Evolutionary conservation across 2,888 invertebrate species (phyloP).

Genomic region (Hecatera dysodea): DNA sequence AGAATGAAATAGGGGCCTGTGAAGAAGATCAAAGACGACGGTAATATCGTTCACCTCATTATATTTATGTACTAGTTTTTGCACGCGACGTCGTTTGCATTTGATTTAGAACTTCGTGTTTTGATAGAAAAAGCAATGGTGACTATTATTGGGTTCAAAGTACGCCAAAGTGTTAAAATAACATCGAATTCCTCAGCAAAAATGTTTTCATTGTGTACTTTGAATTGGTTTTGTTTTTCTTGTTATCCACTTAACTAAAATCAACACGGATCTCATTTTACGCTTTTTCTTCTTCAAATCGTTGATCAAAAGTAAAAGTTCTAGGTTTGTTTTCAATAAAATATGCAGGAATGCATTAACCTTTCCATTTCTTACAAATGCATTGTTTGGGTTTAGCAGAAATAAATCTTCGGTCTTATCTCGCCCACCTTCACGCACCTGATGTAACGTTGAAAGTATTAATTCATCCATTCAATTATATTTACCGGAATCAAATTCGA

Average conservation of each 20-base stretch:
- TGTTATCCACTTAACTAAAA: slow-evolving; percentile 14
- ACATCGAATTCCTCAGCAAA: slow-evolving; percentile 9
- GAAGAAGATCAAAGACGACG: slow-evolving; percentile 46
- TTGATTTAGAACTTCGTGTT: slow-evolving; percentile 38
- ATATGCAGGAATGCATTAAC: slow-evolving; percentile 44
- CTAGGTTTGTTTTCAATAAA: slow-evolving; percentile 19
- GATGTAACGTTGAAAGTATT: slow-evolving; percentile 66
- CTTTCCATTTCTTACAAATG: slow-evolving; percentile 23
- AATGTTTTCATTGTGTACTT: slow-evolving; percentile 1
- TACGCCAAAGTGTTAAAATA: slow-evolving; percentile 1
- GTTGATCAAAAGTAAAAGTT: slow-evolving; percentile 32
- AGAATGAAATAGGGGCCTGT: slow-evolving; percentile 20
- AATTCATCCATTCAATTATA: slow-evolving; percentile 67
- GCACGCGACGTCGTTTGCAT: slow-evolving; percentile 12
- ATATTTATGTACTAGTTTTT: slow-evolving; percentile 44
- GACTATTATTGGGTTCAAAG: slow-evolving; percentile 24
- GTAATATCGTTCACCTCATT: slow-evolving; percentile 33
- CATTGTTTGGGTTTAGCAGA: slow-evolving; percentile 40
- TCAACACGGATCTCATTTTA: slow-evolving; percentile 20
- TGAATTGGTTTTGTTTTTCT: slow-evolving; percentile 1
- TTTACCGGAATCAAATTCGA: slow-evolving; percentile 70
- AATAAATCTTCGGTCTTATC: slow-evolving; percentile 41
- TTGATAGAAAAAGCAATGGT: slow-evolving; percentile 11
- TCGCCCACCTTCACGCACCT: slow-evolving; percentile 58
- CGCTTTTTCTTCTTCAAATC: neutral